Percentiles rank a stretch among this genome's conserved stretches.
These are phyloP conservation scores for Lithophane semibrunnea DNA, from an alignment of 2,888 invertebrate species.

Conservation along the genomic window DNA sequence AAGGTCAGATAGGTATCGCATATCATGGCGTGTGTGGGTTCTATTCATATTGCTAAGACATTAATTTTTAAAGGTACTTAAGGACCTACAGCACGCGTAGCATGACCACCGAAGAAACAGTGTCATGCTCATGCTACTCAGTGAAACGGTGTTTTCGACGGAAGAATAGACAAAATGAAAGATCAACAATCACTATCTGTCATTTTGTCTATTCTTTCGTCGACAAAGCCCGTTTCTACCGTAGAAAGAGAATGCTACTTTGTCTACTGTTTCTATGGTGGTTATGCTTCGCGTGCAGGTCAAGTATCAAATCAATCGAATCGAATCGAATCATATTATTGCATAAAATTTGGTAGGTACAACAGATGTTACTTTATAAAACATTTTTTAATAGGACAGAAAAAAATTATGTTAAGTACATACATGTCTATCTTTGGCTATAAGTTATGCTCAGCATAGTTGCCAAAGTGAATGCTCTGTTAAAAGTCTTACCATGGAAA, in stretches of 20 bases:
- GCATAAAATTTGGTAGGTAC: not conserved
- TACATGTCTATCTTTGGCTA: not conserved
- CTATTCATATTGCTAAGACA: conserved; percentile 1
- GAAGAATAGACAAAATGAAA: too few relatives aligned
- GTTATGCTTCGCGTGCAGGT: too few relatives aligned
- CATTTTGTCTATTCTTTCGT: too few relatives aligned
- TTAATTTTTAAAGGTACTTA: not conserved
- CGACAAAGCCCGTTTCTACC: too few relatives aligned
- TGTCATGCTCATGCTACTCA: too few relatives aligned
- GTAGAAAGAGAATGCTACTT: too few relatives aligned
- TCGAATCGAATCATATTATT: not conserved
- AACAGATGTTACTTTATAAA: not conserved
- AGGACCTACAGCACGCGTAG: not conserved
- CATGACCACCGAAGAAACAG: too few relatives aligned
- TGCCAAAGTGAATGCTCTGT: not conserved
- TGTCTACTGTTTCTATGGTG: too few relatives aligned
- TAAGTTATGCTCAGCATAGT: not conserved
- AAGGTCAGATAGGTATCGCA: conserved; percentile 8
- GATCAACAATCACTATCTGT: too few relatives aligned
- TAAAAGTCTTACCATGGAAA: not conserved
- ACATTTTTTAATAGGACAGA: not conserved
- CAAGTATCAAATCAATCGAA: not conserved
- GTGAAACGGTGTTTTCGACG: too few relatives aligned
- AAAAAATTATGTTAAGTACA: not conserved
- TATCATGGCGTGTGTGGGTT: not conserved